These are phyloP conservation scores for Mycetomoellerius zeteki DNA, from an alignment of 1,140 invertebrate species.

Conservation along the genomic window DNA sequence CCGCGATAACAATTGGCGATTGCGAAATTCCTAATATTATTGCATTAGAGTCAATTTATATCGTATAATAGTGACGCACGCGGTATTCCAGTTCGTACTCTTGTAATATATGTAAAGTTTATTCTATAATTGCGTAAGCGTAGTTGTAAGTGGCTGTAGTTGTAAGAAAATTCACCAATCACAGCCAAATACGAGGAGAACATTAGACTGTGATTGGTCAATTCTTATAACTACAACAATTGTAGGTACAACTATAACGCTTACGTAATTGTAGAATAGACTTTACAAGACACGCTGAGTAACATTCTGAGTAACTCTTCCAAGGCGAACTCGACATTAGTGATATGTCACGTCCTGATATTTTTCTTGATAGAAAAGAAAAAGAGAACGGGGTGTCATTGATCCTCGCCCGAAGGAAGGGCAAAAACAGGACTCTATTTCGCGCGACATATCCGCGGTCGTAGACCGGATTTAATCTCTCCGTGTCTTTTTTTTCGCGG, in stretches of 20 bases:
- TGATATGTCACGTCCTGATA: not conserved
- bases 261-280: too few species aligned
- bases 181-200: too few species aligned
- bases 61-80: slow-evolving; percentile 20
- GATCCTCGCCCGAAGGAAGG: not conserved
- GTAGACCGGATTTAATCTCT: slow-evolving; percentile 28
- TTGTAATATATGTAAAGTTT: not conserved
- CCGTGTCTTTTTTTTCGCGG: not conserved
- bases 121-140: too few species aligned
- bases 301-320: not conserved
- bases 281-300: not conserved
- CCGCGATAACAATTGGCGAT: slow-evolving; percentile 51
- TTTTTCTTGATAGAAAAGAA: too few species aligned
- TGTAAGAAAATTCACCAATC: too few species aligned
- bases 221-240: too few species aligned
- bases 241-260: too few species aligned
- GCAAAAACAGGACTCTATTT: slow-evolving; percentile 13
- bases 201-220: too few species aligned
- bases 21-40: slow-evolving; percentile 60
- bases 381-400: not conserved
- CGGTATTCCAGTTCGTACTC: not conserved
- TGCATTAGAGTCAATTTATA: slow-evolving; percentile 51
- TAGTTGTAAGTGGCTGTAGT: too few species aligned
- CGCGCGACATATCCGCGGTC: slow-evolving; percentile 10
- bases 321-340: not conserved